Conservation (phyloP, 2,113 vertebrate species). For the Heptranchias perlo region DNA sequence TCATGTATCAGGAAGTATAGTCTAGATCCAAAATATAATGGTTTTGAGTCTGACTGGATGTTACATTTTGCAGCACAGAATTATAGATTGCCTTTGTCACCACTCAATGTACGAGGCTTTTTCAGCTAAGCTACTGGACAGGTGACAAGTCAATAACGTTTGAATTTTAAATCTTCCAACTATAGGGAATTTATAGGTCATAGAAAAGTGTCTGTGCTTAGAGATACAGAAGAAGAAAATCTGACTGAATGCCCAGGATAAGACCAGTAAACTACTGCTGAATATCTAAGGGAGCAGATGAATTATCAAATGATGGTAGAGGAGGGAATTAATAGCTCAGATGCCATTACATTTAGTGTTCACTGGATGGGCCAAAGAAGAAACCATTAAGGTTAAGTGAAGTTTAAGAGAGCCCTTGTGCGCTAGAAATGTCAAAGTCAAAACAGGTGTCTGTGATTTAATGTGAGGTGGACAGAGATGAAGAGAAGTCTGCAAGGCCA, state of each 20-base stretch:
- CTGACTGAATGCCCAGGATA: background rate
- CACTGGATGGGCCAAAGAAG: background rate
- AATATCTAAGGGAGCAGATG: background rate
- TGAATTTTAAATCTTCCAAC: background rate
- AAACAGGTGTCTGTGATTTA: background rate
- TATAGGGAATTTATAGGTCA: too few relatives aligned
- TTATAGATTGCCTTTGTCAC: background rate
- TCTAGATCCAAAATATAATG: background rate
- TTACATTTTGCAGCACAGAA: background rate
- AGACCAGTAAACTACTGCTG: background rate
- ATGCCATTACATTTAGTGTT: background rate
- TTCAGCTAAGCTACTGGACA: background rate
- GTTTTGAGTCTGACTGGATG: background rate
- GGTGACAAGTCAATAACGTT: background rate
- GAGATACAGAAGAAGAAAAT: too few relatives aligned
- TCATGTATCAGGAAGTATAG: background rate
- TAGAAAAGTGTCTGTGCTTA: too few relatives aligned
- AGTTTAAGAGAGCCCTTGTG: background rate
- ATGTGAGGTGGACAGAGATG: background rate
- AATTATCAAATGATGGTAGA: background rate
- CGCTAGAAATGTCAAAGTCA: background rate
- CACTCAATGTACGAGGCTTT: background rate
- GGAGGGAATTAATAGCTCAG: background rate
- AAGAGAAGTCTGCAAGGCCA: background rate
- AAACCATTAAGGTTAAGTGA: background rate